A percentile compares a stretch with the other conserved stretches of the same genome.
Evolutionary conservation across 2,797 vertebrate species (phyloP).

Genomic region (Cryptoprocta ferox): DNA sequence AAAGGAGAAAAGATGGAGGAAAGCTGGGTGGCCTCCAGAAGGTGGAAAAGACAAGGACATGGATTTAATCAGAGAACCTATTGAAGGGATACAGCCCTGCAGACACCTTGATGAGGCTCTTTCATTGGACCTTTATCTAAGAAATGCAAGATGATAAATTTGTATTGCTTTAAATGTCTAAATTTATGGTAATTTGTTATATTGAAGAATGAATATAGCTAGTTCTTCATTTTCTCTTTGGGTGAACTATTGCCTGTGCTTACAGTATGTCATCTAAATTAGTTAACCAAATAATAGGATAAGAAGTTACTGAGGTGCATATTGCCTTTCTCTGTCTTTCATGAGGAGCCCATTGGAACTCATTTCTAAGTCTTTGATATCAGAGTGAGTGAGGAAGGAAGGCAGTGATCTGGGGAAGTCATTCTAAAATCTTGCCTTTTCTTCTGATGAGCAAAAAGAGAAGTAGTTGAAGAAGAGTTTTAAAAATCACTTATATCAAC

Average conservation of each 20-base stretch:
- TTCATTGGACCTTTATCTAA: neutral
- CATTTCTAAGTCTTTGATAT: neutral
- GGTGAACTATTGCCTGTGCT: neutral
- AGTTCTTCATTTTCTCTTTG: neutral
- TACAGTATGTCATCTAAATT: neutral
- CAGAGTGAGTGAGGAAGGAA: neutral
- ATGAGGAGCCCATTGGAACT: neutral
- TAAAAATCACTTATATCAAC: neutral
- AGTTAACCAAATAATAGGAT: neutral
- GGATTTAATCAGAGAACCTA: neutral
- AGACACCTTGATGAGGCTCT: neutral
- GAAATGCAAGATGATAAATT: neutral
- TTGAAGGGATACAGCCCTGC: neutral
- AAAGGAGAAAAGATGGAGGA: too few relatives aligned
- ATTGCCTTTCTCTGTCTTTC: neutral
- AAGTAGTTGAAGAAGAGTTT: neutral
- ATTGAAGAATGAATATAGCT: neutral
- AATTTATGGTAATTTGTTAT: neutral
- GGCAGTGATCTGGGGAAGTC: neutral
- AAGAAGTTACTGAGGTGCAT: neutral
- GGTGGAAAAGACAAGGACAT: neutral
- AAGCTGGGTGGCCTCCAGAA: neutral
- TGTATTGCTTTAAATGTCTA: neutral
- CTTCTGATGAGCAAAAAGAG: neutral
- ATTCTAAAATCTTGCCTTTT: neutral